Percentiles rank a stretch among this genome's conserved stretches.
Conservation (phyloP, 2,113 vertebrate genomes). For the Oophaga pumilio region DNA sequence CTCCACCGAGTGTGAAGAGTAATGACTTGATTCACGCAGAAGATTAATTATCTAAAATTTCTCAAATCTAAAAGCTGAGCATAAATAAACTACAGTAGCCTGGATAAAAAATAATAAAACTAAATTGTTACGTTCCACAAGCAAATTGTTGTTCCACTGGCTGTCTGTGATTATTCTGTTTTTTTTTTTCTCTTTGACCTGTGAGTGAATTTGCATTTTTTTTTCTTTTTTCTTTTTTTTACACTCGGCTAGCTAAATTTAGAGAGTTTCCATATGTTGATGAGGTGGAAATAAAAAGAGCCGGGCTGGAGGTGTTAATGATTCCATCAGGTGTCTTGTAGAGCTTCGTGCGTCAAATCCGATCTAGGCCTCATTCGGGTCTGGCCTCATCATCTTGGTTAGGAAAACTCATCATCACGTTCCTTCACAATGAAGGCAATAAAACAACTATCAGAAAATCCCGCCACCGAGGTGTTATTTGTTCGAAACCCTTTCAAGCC, state of each 20-base stretch:
- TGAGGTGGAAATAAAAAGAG: constrained; percentile 50
- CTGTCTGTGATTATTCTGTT: constrained; percentile 9
- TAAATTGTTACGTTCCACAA: constrained; percentile 3
- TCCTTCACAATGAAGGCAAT: constrained; percentile 21
- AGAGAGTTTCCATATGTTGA: constrained; percentile 53
- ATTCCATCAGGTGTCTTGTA: constrained; percentile 56
- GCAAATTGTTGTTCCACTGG: constrained; percentile 15
- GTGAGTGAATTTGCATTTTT: constrained; percentile 23
- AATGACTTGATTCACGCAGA: background rate
- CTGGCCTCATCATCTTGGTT: constrained; percentile 48
- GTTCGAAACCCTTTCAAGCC: background rate
- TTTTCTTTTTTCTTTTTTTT: constrained; percentile 27
- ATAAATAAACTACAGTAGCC: background rate
- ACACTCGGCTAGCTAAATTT: constrained; percentile 43
- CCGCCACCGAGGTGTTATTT: background rate
- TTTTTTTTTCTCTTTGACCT: constrained; percentile 46
- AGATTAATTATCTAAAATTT: background rate
- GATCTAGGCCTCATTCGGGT: constrained; percentile 13
- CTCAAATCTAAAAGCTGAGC: background rate
- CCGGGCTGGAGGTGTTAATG: constrained; percentile 50
- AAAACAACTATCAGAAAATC: background rate
- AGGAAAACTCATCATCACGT: constrained; percentile 56
- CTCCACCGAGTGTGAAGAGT: too few species aligned
- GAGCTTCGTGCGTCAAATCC: constrained; percentile 30
- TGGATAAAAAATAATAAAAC: background rate